Evolutionary conservation across 2,113 vertebrate genomes (phyloP).

Genomic region (Scomber japonicus): DNA sequence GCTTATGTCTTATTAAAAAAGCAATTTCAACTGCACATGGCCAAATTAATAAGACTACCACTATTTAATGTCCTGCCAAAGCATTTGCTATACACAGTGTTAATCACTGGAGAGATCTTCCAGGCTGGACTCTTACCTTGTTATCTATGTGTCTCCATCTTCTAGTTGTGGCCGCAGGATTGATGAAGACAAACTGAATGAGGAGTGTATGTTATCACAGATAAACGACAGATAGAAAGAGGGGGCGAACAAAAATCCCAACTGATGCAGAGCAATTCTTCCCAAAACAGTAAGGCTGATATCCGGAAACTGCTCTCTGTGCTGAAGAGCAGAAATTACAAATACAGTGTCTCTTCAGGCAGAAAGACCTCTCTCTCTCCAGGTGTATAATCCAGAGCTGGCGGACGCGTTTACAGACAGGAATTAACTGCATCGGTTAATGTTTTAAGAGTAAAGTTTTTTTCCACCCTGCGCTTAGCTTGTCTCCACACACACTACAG

Average conservation of each 20-base stretch:
- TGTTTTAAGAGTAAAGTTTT: constrained; percentile 77
- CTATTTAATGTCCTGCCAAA: not conserved
- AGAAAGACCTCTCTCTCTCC: constrained; percentile 16
- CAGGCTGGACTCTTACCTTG: constrained; percentile 75
- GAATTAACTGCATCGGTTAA: constrained; percentile 15
- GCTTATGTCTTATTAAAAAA: not conserved
- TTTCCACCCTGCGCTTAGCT: constrained; percentile 49
- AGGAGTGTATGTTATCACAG: constrained; percentile 19
- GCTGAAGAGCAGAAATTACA: constrained; percentile 54
- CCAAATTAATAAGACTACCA: not conserved
- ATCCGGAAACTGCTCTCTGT: constrained; percentile 80
- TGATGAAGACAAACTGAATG: constrained; percentile 2
- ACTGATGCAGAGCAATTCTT: constrained; percentile 57
- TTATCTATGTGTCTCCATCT: constrained; percentile 78
- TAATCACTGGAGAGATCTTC: not conserved
- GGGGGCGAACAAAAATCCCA: constrained; percentile 62
- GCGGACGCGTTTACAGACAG: not conserved
- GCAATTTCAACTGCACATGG: not conserved
- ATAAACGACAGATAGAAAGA: constrained; percentile 18
- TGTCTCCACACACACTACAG: constrained; percentile 56
- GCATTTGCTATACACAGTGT: constrained; percentile 26
- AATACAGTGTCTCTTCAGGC: constrained; percentile 41
- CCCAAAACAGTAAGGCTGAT: constrained; percentile 57
- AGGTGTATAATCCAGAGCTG: constrained; percentile 69
- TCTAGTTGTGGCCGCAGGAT: constrained; percentile 48